Base-by-base conservation (phyloP, 2,797 vertebrate species). In the Cynodonichthys magdalenae region DNA sequence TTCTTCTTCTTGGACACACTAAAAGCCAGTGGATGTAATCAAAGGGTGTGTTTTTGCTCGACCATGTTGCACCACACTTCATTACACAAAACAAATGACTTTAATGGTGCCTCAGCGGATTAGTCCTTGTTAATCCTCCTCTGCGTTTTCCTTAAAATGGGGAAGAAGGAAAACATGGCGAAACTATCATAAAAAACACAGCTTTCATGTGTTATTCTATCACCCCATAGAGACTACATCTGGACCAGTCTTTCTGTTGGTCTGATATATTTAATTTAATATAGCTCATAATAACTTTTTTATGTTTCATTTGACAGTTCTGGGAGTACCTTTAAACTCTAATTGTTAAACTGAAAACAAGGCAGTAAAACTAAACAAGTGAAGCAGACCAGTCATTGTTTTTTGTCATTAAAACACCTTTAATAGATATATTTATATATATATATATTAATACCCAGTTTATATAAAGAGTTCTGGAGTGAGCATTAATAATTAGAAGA, bases 351-450 rank as follows among this genome's bases (percentile, higher is more conserved):
- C 10, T 36, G 34, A 36, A 36, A 36, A 36, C 34, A 36, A 10
- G 8, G 10, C 10, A 36, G 34, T 10, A 10, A 36, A 36, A 11
- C 34, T 10, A 11, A 10, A 36, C 34, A 36, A 36, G 9, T 9
- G 9, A 36, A 9, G 3, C 34, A 36, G n/a, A n/a, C n/a, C n/a
- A n/a, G n/a, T n/a, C n/a, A n/a, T n/a, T n/a, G 18, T 7, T 45
- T n/a, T 47, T 11, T 11, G 49, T 85, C 77, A 81, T 80, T 72
- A 83, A 91, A 91, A 90, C 83, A 71, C 70, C 47, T 93, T 93
- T 92, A 92, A 90, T 93, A 77, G 66, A 83, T 48, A 80, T 79
- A 77, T 42, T 75, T 75, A n/a, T n/a, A n/a, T n/a, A n/a, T n/a
- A n/a, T n/a, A n/a, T n/a, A n/a, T n/a, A n/a, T 80, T 31, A 78